These are phyloP conservation scores for Anas platyrhynchos DNA, from an alignment of 2,113 vertebrate species.

Conservation along the genomic window DNA sequence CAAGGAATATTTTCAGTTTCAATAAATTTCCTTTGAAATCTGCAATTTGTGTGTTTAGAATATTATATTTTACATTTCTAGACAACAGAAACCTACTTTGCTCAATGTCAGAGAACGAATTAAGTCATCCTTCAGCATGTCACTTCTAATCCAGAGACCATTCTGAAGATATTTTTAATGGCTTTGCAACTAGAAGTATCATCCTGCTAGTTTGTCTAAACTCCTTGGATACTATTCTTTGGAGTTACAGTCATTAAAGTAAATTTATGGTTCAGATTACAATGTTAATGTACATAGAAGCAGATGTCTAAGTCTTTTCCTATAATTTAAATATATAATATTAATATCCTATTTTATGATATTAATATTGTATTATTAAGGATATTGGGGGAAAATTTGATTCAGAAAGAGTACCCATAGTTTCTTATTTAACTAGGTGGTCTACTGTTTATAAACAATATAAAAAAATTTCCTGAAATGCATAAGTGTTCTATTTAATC, in stretches of 20 bases:
- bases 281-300: neutral
- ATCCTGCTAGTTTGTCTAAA: neutral
- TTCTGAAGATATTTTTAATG: conserved; percentile 24
- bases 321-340: neutral
- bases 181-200: neutral
- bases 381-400: neutral
- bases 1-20: neutral
- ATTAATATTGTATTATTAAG: neutral
- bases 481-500: neutral
- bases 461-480: neutral
- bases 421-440: neutral
- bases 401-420: neutral
- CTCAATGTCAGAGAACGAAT: conserved; percentile 13
- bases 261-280: neutral
- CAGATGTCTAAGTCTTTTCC: neutral
- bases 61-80: conserved; percentile 16
- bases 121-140: neutral
- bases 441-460: neutral
- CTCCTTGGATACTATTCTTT: neutral
- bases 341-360: neutral
- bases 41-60: neutral
- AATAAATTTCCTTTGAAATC: neutral
- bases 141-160: neutral
- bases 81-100: neutral
- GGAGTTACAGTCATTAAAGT: neutral